Percentiles rank a stretch among this genome's conserved stretches.
Conservation (phyloP, 2,797 vertebrate genomes). For the Dryobates pubescens region DNA sequence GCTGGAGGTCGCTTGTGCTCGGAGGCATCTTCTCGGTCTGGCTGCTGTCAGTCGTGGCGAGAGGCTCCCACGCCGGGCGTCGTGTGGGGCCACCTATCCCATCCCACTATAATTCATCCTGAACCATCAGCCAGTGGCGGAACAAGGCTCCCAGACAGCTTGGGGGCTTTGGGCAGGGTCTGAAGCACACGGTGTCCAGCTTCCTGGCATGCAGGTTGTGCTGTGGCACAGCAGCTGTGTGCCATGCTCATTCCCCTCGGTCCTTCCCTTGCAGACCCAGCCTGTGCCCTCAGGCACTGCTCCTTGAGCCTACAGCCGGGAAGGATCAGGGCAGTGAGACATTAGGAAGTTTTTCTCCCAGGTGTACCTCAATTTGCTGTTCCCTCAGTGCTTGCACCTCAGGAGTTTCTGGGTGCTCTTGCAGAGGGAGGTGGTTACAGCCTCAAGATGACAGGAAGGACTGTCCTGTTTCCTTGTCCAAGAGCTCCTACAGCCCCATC, state of each 20-base stretch:
- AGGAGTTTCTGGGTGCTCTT: neutral
- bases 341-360: accelerated
- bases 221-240: accelerated
- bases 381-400: accelerated
- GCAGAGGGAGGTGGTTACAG: neutral
- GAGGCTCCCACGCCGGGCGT: neutral
- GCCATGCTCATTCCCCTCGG: accelerated
- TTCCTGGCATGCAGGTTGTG: accelerated
- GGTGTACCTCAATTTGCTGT: accelerated
- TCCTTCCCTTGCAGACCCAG: accelerated
- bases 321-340: accelerated
- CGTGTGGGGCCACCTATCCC: neutral
- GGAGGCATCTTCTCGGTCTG: neutral
- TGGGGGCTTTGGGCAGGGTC: neutral
- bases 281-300: accelerated
- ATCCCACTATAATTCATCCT: neutral
- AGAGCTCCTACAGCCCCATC: accelerated
- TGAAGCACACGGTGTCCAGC: accelerated
- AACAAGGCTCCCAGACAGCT: neutral
- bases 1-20: neutral
- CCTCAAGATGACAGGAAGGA: neutral
- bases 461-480: accelerated
- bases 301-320: accelerated
- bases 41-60: neutral
- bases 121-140: too few species aligned